These are phyloP conservation scores for Sceloporus undulatus DNA, from an alignment of 2,113 vertebrate species.

Conservation along the genomic window DNA sequence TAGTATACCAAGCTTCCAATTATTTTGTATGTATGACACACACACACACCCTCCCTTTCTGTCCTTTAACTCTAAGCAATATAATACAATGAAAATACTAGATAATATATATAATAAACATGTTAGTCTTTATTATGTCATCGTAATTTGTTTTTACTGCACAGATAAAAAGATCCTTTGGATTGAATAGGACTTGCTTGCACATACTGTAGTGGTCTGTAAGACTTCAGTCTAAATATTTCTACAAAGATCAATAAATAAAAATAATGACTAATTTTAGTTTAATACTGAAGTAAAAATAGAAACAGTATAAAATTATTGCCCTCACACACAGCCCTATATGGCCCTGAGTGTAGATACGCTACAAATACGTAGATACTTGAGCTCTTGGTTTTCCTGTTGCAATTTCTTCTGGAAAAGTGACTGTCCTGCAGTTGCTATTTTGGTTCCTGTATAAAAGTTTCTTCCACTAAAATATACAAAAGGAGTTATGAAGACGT, in stretches of 20 bases:
- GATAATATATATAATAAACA: too few relatives aligned
- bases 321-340: not conserved
- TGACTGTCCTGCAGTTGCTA: fast-evolving
- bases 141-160: not conserved
- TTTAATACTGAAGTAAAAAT: slow-evolving; percentile 30
- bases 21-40: not conserved
- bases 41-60: too few relatives aligned
- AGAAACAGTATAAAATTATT: not conserved
- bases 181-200: not conserved
- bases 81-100: not conserved
- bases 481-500: slow-evolving; percentile 38
- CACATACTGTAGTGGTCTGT: not conserved
- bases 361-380: not conserved
- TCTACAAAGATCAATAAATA: not conserved
- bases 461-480: slow-evolving; percentile 37
- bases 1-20: not conserved
- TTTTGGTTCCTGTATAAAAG: fast-evolving
- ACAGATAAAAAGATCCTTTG: not conserved
- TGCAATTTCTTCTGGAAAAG: not conserved
- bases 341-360: too few relatives aligned
- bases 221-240: not conserved
- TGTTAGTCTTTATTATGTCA: too few relatives aligned
- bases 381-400: not conserved
- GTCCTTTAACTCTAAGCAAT: not conserved
- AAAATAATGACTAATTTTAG: not conserved